Evolutionary conservation across 2,888 invertebrate genomes (phyloP), one percentile per base, ranked within the genome.

Genomic region (Shargacucullia verbasci): DNA sequence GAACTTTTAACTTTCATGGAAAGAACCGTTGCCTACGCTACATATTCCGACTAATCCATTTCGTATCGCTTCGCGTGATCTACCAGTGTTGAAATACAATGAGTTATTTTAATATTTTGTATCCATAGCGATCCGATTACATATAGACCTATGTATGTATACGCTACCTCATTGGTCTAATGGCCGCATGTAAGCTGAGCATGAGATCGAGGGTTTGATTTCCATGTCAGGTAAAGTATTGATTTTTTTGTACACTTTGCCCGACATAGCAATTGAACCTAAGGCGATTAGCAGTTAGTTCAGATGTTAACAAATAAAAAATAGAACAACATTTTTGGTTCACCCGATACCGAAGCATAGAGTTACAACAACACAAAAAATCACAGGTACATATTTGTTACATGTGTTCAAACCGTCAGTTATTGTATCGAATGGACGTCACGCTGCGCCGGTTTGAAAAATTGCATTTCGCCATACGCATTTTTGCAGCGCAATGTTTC

Each of bases 301-400:
- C n/a, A n/a, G n/a, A n/a, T n/a, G n/a, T n/a, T n/a, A n/a, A n/a
- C n/a, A n/a, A n/a, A n/a, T n/a, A n/a, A n/a, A n/a, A n/a, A n/a
- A n/a, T n/a, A n/a, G n/a, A n/a, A n/a, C n/a, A n/a, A n/a, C n/a
- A n/a, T n/a, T n/a, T n/a, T n/a, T n/a, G n/a, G n/a, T n/a, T n/a
- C n/a, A n/a, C n/a, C n/a, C n/a, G n/a, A n/a, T 20, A 20, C 20
- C 20, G 2, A 20, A 3, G 20, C 20, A 2, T 20, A 20, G n/a
- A n/a, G 20, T 20, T 20, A 20, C 4, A 2, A 20, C 14, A 5
- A 6, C 11, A 1, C 14, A 29, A 41, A 29, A 13, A 49, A 1
- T 3, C 11, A 6, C 25, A 31, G 50, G 48, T 48, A n/a, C n/a
- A n/a, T n/a, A 50, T 61, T 61, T 61, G 12, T 60, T 37, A 31